Base-by-base conservation (phyloP, 2,113 vertebrate genomes). In the Cyanoramphus novaezelandiae region DNA sequence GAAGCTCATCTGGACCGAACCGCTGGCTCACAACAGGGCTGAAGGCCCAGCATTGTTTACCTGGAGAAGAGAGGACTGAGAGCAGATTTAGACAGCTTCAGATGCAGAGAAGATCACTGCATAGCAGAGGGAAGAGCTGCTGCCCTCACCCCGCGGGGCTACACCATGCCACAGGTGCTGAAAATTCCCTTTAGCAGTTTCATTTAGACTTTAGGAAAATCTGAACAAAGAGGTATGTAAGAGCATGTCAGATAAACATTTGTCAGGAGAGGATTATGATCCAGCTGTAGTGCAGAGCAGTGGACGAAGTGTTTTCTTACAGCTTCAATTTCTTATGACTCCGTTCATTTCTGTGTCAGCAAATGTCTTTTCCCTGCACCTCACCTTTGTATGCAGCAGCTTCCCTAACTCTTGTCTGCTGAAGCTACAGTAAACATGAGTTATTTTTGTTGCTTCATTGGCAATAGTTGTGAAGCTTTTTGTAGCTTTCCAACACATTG, bases 61-160 rank as follows among this genome's bases (percentile, higher is more conserved):
- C 43, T 9, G 60, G 50, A 27, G 50, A 28, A 44, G 35, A 52
- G 27, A 23, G 21, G n/a, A 2, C 13, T 1, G 35, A 8, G 39
- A 10, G 80, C 33, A 16, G 52, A 3, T n/a, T n/a, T 2, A 2
- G 52, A 19, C 17, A n/a, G 25, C 39, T 39, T 46, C 18, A 11
- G 53, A 11, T 24, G 1, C 15, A 5, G 35, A 2, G 10, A 3
- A 13, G 62, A 4, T 41, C 1, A 1, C 2, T 19, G 6, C 62
- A 5, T 24, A 3, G 67, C 12, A 21, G 24, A 63, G 43, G 52
- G 46, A 7, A 14, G n/a, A 33, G 49, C 53, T 27, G 31, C 53
- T 31, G 27, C 13, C 67, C 43, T 6, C 11, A 11, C 20, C 57
- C 52, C 4, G 1, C 2, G 1, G 78, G 21, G 33, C 57, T 46